These are phyloP conservation scores for Leptoteleia sp. DNA, from an alignment of 1,140 invertebrate genomes.

Conservation along the genomic window DNA sequence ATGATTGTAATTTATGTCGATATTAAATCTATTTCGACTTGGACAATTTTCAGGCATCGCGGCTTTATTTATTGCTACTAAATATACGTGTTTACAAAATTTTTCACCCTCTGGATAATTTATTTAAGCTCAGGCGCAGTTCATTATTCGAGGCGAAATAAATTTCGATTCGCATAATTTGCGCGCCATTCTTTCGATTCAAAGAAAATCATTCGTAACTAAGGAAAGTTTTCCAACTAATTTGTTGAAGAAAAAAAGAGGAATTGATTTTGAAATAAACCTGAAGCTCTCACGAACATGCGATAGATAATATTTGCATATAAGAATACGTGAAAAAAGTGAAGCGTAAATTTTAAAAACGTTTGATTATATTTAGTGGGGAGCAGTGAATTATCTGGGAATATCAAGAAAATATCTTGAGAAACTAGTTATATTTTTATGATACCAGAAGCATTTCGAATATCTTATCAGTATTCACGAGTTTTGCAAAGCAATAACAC, in stretches of 20 bases:
- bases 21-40: slow-evolving; percentile 59
- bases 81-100: slow-evolving; percentile 53
- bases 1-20: slow-evolving; percentile 66
- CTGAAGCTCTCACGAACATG: not conserved
- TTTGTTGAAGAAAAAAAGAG: too few relatives aligned
- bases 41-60: slow-evolving; percentile 30
- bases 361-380: slow-evolving; percentile 29
- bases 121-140: slow-evolving; percentile 2
- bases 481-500: slow-evolving; percentile 50
- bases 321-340: slow-evolving; percentile 10
- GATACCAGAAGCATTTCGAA: slow-evolving; percentile 16
- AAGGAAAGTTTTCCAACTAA: too few relatives aligned
- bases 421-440: slow-evolving; percentile 60
- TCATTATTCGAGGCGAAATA: slow-evolving; percentile 9
- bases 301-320: slow-evolving; percentile 31
- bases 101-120: slow-evolving; percentile 33
- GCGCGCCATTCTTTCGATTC: not conserved
- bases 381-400: slow-evolving; percentile 30
- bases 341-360: not conserved
- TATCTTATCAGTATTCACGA: slow-evolving; percentile 46
- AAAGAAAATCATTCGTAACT: too few relatives aligned
- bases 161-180: slow-evolving; percentile 20
- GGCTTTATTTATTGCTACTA: slow-evolving; percentile 53
- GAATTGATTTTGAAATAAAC: not conserved
- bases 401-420: slow-evolving; percentile 48